phyloP scores from a whole-genome alignment of 1,140 invertebrate species.

The Drosophila ironensis region DNA sequence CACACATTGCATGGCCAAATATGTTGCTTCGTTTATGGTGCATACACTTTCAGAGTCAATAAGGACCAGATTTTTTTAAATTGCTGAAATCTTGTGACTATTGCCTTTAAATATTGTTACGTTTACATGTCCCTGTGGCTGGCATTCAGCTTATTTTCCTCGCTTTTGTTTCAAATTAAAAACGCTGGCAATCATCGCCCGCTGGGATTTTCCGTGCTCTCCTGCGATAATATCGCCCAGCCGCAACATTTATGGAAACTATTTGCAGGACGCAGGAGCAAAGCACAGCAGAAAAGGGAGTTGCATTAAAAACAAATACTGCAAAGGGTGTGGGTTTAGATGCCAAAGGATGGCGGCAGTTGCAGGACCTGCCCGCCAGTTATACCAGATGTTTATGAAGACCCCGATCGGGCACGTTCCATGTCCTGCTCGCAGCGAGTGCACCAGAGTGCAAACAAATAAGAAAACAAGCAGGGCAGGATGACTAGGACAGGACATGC shows the following conservation, averaged over 20 bases:
- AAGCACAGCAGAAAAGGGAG: conserved; percentile 26
- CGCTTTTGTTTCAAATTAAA: conserved; percentile 48
- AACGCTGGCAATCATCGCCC: conserved; percentile 30
- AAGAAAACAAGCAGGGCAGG: conserved; percentile 14
- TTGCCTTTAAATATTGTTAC: conserved; percentile 17
- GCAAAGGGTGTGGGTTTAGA: not conserved
- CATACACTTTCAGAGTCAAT: too few relatives aligned
- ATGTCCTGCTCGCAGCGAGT: conserved; percentile 3
- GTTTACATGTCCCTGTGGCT: conserved; percentile 7
- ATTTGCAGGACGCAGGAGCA: conserved; percentile 57
- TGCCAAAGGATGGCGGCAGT: not conserved
- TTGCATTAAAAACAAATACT: conserved; percentile 66
- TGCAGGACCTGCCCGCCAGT: not conserved
- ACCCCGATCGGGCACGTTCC: conserved; percentile 34
- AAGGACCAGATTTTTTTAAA: too few relatives aligned
- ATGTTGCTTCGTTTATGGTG: too few relatives aligned
- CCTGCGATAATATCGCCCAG: conserved; percentile 32
- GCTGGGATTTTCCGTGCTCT: not conserved
- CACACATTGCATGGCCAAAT: too few relatives aligned
- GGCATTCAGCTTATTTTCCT: not conserved
- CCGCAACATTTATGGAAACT: conserved; percentile 65
- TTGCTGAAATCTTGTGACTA: too few relatives aligned
- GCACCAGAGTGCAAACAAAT: conserved; percentile 23
- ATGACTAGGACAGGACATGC: conserved; percentile 4
- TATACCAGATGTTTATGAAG: conserved; percentile 52